Percentiles rank a stretch among this genome's conserved stretches.
phyloP scores from a whole-genome alignment of 2,797 vertebrate genomes.

The Gymnoscopelus microlampas region DNA sequence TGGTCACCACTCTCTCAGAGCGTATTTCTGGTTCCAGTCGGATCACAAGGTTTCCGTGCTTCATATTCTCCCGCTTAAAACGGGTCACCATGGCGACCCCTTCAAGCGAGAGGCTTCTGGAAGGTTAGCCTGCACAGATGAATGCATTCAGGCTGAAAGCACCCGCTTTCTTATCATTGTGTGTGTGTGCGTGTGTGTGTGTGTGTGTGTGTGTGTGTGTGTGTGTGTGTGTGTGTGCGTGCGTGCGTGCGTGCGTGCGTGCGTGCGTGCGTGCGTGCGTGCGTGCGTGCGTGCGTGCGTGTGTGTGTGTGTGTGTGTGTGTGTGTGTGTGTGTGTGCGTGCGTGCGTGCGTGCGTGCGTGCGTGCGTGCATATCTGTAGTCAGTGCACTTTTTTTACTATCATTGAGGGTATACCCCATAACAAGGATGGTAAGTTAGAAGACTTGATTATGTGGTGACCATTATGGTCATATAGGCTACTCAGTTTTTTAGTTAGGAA shows the following conservation, averaged over 20 bases:
- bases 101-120: slow-evolving; percentile 40
- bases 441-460: no score
- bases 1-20: slow-evolving; percentile 67
- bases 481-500: no score
- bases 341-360: slow-evolving; percentile 11
- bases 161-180: neutral
- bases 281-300: slow-evolving; percentile 19
- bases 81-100: slow-evolving; percentile 76
- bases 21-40: slow-evolving; percentile 69
- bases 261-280: neutral
- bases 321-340: slow-evolving; percentile 9
- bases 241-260: neutral
- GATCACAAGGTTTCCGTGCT: slow-evolving; percentile 67
- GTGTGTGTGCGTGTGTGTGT: slow-evolving; percentile 9
- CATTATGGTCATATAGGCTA: no score
- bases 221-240: neutral
- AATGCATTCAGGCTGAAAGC: slow-evolving; percentile 7
- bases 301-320: neutral
- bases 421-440: no score
- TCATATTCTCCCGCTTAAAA: slow-evolving; percentile 26
- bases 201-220: neutral
- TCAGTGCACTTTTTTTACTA: no score
- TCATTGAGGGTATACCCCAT: no score
- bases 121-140: neutral
- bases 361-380: neutral